phyloP scores from a whole-genome alignment of 2,888 invertebrate species.

The Lordiphosa andalusiaca region DNA sequence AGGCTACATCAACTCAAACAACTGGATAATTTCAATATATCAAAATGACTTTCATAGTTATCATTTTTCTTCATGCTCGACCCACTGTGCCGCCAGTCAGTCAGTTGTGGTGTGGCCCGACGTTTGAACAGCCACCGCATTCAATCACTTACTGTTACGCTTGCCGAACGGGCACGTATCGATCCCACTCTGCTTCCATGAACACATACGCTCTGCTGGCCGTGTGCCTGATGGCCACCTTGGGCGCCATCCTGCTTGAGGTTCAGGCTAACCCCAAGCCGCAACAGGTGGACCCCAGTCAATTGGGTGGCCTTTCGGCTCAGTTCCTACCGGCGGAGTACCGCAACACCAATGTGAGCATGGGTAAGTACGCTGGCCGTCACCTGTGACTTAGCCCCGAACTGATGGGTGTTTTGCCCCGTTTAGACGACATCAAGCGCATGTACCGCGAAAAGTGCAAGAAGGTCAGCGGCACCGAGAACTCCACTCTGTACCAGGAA shows the following conservation, averaged over 20 bases:
- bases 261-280: conserved; percentile 44
- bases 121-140: conserved; percentile 16
- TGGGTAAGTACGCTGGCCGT: conserved; percentile 51
- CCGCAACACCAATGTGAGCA: conserved; percentile 68
- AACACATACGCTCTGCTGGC: conserved; percentile 51
- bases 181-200: conserved; percentile 31
- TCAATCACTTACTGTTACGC: conserved; percentile 17
- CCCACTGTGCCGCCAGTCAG: conserved; percentile 20
- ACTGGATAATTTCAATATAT: no score
- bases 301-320: conserved; percentile 64
- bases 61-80: background rate
- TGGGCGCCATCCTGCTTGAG: conserved; percentile 51
- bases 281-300: conserved; percentile 32
- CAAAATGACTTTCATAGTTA: no score
- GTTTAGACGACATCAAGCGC: conserved; percentile 81
- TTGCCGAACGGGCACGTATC: conserved; percentile 1
- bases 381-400: background rate
- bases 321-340: conserved; percentile 75
- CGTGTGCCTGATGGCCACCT: conserved; percentile 46
- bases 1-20: no score
- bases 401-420: background rate
- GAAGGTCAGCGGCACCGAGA: conserved; percentile 82
- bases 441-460: conserved; percentile 85
- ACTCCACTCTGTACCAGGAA: conserved; percentile 81
- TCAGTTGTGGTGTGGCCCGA: conserved; percentile 1